A percentile compares a stretch with the other conserved stretches of the same genome.
Conservation (phyloP, 1,140 invertebrate genomes). For the Lasioglossum albipes region DNA sequence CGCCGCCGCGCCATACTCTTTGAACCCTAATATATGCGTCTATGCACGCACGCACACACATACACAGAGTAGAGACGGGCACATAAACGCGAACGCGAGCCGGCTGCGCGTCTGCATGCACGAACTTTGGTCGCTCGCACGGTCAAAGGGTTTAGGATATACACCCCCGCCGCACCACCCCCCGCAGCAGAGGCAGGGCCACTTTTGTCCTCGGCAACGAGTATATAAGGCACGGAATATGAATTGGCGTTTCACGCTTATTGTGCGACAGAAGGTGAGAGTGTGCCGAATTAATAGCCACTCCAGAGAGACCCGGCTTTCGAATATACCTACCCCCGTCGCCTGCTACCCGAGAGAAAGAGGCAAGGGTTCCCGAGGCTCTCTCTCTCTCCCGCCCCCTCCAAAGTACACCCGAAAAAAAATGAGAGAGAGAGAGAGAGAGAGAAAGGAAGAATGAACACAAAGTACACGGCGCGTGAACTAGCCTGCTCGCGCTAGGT, state of each 20-base stretch:
- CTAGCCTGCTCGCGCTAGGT: slow-evolving; percentile 54
- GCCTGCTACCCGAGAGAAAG: slow-evolving; percentile 34
- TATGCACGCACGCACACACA: neutral
- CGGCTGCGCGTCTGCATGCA: neutral
- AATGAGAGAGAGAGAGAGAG: neutral
- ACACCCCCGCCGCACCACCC: slow-evolving; percentile 49
- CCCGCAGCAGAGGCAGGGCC: slow-evolving; percentile 39
- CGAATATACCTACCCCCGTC: slow-evolving; percentile 48
- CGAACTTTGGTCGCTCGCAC: slow-evolving; percentile 43
- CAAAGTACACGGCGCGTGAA: slow-evolving; percentile 50
- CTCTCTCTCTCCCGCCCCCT: slow-evolving; percentile 18
- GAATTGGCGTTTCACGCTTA: slow-evolving; percentile 77
- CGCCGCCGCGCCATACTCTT: neutral
- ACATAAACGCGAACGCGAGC: neutral
- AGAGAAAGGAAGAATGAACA: too few species aligned
- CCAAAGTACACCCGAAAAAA: slow-evolving; percentile 48
- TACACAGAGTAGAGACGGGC: neutral
- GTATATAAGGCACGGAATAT: slow-evolving; percentile 70
- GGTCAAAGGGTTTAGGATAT: slow-evolving; percentile 64
- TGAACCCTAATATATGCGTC: slow-evolving; percentile 24
- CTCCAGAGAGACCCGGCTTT: slow-evolving; percentile 63
- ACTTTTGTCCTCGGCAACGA: slow-evolving; percentile 65
- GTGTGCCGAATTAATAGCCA: slow-evolving; percentile 76
- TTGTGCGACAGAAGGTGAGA: slow-evolving; percentile 71
- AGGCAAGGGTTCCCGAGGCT: slow-evolving; percentile 51